Base-by-base conservation (phyloP, 1,140 invertebrate species). In the Drosophila baimaii region DNA sequence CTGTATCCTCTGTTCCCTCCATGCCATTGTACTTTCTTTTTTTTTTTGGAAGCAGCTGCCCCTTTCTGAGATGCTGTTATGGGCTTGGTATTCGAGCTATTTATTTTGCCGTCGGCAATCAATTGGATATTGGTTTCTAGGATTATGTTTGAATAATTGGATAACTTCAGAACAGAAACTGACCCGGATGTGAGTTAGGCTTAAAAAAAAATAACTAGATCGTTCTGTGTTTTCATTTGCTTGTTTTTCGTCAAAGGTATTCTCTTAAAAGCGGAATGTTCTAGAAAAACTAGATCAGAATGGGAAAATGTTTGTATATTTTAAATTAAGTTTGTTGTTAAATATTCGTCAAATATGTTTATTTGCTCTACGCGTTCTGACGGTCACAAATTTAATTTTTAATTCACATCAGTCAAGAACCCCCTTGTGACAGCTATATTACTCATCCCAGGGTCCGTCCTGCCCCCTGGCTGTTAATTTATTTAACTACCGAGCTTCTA, bases 401-500 rank as follows among this genome's bases (percentile, higher is more conserved):
- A 29, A n/a, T 65, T 68, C 31, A 35, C 47, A 55, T 61, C 23
- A 54, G 46, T 61, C 55, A 47, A 52, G 27, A 44, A 52, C 29
- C 37, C 65, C 46, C 29, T 29, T 58, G 46, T 19, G 23, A 59
- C 46, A 29, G 37, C 15, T 66, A 43, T 44, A 54, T 73, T 54
- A 37, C 55, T 51, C 31, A 41, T 37, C 23, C 31, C 8, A 9
- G 10, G 7, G 7, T 15, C 17, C 13, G 8, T 21, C 9, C 9
- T 41, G 15, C 13, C 81, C 55, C 29, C 49, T 68, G 66, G 76
- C 68, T 77, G 71, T 82, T 82, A 88, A 86, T 86, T 86, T 86
- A 86, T 86, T 86, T 88, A 86, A 82, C 75, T 77, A 82, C 82
- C 63, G 61, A 65, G 56, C 58, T 74, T 65, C 76, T 70, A 65